phyloP scores from a whole-genome alignment of 2,888 invertebrate species.

The Athetis lepigone region DNA sequence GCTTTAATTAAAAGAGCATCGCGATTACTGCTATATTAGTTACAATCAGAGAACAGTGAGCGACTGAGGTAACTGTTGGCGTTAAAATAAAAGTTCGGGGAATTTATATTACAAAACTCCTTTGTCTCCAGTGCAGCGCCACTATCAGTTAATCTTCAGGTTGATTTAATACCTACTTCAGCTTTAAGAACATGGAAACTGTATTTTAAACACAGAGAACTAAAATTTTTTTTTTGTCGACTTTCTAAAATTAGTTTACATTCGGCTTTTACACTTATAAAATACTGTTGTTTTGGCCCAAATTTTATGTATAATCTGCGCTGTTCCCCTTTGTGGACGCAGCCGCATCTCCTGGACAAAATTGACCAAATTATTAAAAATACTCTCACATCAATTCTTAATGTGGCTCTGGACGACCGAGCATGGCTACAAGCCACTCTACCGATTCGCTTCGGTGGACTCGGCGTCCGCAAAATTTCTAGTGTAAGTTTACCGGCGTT shows the following conservation, averaged over 20 bases:
- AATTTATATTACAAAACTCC: constrained; percentile 15
- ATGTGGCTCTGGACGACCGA: too few species aligned
- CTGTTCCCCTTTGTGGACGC: too few species aligned
- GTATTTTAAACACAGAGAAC: background rate
- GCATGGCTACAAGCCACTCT: too few species aligned
- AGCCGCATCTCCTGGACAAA: too few species aligned
- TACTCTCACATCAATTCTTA: too few species aligned
- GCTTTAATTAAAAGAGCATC: constrained; percentile 84
- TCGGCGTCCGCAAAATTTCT: too few species aligned
- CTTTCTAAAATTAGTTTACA: background rate
- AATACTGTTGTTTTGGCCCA: too few species aligned
- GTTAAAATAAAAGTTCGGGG: constrained; percentile 20
- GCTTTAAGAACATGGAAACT: background rate
- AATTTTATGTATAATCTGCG: too few species aligned
- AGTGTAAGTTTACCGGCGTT: too few species aligned
- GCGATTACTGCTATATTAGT: constrained; percentile 83
- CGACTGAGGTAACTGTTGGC: constrained; percentile 54
- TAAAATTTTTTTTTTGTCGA: too few species aligned
- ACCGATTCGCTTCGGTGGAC: too few species aligned
- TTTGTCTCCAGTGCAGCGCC: background rate
- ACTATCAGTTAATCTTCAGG: constrained; percentile 6
- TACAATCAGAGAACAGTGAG: constrained; percentile 73
- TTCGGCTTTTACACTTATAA: background rate
- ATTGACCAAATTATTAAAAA: too few species aligned
- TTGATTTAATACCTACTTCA: constrained; percentile 10